Evolutionary conservation across 1,140 invertebrate species (phyloP), one percentile per base, ranked within the genome.

Genomic region (Zaprionus davidi): DNA sequence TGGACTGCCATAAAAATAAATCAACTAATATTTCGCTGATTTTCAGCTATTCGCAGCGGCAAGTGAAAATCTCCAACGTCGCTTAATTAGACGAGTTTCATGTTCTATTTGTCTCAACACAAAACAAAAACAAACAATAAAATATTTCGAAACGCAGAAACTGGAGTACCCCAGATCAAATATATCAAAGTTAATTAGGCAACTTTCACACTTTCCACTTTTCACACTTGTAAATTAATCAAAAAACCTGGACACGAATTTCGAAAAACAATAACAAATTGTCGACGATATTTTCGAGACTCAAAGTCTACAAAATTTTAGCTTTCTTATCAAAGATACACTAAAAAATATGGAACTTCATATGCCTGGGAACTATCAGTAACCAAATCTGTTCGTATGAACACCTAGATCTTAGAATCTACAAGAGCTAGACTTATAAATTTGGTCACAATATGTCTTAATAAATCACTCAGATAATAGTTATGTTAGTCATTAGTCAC

Each of bases 131-230:
- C 31, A 55, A 4, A 24, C 5, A 36, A 24, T 11, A 60, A 41
- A 58, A 57, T 41, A 41, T 36, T n/a, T 20, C 31, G 13, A 26
- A 60, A 41, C 22, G 20, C 28, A 34, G 24, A 26, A 66, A 71
- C 60, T 71, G 15, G 68, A 65, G 58, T 63, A 63, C 17, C 2
- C 41, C 41, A 70, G 62, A 51, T 70, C 69, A 63, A 85, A 86
- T 86, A 83, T 88, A 83, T 87, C 83, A 87, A 67, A 65, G 55
- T 78, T 84, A 88, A 87, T 88, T 87, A 88, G 83, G 44, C 26
- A 53, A 88, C 84, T 88, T 88, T 88, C 85, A 88, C 81, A 88
- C 84, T 88, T 88, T 88, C 85, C 81, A 85, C 78, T 88, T 81
- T 81, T 88, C 71, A 85, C 85, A 90, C 84, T 72, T 57, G 64